Evolutionary conservation across 2,888 invertebrate species (phyloP).

Genomic region (Sinodicranocentrus sp.): DNA sequence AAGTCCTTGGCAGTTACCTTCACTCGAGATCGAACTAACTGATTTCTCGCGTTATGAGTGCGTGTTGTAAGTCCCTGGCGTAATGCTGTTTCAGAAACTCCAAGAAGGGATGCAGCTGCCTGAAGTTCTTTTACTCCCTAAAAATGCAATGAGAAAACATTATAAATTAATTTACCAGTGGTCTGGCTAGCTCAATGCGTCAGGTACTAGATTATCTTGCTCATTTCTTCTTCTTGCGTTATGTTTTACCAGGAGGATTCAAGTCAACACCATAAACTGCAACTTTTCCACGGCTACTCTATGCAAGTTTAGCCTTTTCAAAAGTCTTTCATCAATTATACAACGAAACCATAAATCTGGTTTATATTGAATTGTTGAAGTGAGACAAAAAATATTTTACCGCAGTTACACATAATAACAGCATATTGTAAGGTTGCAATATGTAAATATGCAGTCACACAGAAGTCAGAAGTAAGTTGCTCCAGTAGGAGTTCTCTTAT

Average conservation of each 20-base stretch:
- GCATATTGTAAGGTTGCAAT: too few relatives aligned
- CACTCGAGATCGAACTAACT: slow-evolving; percentile 88
- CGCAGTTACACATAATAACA: too few relatives aligned
- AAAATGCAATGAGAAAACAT: background rate
- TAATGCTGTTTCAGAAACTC: slow-evolving; percentile 86
- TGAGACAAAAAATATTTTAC: too few relatives aligned
- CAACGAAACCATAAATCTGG: too few relatives aligned
- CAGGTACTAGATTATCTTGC: too few relatives aligned
- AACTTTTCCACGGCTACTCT: background rate
- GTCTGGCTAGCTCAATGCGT: too few relatives aligned
- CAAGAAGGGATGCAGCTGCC: slow-evolving; percentile 90
- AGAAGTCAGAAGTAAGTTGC: too few relatives aligned
- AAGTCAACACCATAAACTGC: background rate
- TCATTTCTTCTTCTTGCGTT: background rate
- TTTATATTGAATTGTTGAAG: too few relatives aligned
- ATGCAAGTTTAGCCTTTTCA: background rate
- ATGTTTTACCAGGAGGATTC: background rate
- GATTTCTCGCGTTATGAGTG: slow-evolving; percentile 88
- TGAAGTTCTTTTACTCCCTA: slow-evolving; percentile 90
- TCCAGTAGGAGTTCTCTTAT: background rate
- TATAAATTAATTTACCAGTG: slow-evolving; percentile 27
- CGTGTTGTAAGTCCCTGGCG: slow-evolving; percentile 90
- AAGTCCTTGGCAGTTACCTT: too few relatives aligned
- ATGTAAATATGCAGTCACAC: too few relatives aligned
- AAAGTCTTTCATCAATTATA: too few relatives aligned